Conservation (phyloP, 2,113 vertebrate species). For the Oriolus oriolus region DNA sequence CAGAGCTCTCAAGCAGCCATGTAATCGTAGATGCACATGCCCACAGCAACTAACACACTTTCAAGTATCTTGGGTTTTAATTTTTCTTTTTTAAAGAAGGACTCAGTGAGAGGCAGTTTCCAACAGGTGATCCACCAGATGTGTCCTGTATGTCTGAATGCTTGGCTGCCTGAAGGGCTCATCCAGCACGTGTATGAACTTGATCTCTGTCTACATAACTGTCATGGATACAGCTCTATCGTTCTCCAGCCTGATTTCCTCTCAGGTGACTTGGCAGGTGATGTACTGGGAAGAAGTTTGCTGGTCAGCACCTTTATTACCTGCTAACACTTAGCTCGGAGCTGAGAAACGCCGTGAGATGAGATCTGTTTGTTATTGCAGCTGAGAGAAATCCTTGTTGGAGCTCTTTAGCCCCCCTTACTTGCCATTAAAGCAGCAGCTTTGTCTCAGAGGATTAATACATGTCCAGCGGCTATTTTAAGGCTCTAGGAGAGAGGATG, state of each 20-base stretch:
- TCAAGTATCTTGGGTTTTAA: background rate
- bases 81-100: background rate
- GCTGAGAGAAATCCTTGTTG: background rate
- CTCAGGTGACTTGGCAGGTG: background rate
- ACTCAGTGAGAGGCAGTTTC: background rate
- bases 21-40: background rate
- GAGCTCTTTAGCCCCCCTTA: background rate
- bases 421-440: background rate
- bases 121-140: background rate
- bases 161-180: background rate
- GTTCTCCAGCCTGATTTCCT: background rate
- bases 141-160: background rate
- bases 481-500: background rate
- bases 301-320: background rate
- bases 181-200: background rate
- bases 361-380: background rate
- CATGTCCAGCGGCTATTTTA: background rate
- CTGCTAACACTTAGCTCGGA: background rate
- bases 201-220: background rate
- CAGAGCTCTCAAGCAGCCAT: background rate
- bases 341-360: background rate
- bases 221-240: rapidly evolving
- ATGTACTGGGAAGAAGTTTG: background rate
- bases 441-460: background rate
- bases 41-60: background rate